These are phyloP conservation scores for Syrista parreyssii DNA, from an alignment of 2,888 invertebrate genomes.

Conservation along the genomic window DNA sequence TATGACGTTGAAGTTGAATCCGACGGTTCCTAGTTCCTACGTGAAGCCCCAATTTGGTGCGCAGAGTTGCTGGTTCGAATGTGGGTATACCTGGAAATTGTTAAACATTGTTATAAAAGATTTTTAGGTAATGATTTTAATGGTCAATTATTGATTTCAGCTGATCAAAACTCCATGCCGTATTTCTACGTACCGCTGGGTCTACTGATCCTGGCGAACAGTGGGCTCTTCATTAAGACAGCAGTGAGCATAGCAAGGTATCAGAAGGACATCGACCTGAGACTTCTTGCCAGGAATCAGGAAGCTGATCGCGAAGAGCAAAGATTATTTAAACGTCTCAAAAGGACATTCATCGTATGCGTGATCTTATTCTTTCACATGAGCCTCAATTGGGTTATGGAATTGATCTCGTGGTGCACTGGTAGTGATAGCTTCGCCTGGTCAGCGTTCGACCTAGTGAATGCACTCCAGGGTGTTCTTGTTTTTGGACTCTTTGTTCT, in stretches of 20 bases:
- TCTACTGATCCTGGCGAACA: slow-evolving; percentile 68
- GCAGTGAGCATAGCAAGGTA: slow-evolving; percentile 67
- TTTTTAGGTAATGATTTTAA: slow-evolving; percentile 12
- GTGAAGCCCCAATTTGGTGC: slow-evolving; percentile 72
- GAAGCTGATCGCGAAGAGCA: slow-evolving; percentile 55
- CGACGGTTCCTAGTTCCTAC: slow-evolving; percentile 72
- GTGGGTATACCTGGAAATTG: slow-evolving; percentile 64
- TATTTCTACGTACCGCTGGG: slow-evolving; percentile 75
- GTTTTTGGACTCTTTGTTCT: slow-evolving; percentile 75
- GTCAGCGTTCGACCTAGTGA: slow-evolving; percentile 76
- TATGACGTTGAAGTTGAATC: slow-evolving; percentile 70
- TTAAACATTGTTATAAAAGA: background rate
- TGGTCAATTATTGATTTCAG: slow-evolving; percentile 56
- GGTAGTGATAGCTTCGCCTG: slow-evolving; percentile 70
- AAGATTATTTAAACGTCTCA: slow-evolving; percentile 59
- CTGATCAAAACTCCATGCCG: slow-evolving; percentile 70
- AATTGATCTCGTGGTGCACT: slow-evolving; percentile 75
- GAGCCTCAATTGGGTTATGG: slow-evolving; percentile 79
- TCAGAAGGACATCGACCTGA: slow-evolving; percentile 69
- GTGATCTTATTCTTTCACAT: slow-evolving; percentile 74
- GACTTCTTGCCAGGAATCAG: slow-evolving; percentile 58
- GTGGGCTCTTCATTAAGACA: slow-evolving; percentile 70
- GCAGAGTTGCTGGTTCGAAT: slow-evolving; percentile 73
- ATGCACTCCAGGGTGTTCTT: slow-evolving; percentile 77
- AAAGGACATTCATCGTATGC: slow-evolving; percentile 68